Base-by-base conservation (phyloP, 2,113 vertebrate species). In the Podocnemis expansa region DNA sequence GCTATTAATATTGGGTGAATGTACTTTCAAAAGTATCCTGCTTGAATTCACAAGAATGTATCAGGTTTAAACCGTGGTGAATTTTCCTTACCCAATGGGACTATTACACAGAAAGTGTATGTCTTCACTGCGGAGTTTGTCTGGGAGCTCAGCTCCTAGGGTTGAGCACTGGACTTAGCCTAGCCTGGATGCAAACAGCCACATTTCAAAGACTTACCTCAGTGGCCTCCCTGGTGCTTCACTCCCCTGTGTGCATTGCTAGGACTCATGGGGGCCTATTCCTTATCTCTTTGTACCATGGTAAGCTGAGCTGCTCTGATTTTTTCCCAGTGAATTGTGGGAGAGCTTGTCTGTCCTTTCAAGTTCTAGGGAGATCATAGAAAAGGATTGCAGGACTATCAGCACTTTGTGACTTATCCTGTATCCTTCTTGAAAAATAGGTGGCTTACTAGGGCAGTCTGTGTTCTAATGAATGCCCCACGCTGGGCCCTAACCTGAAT, bases 1-100 rank as follows among this genome's bases (percentile, higher is more conserved):
- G 94, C 95, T 97, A 96, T 95, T 96, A 96, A 95, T 95, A 96
- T 96, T 96, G 94, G 80, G 70, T 96, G 93, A 91, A 41, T 94
- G 96, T 60, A 86, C 93, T 95, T 96, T 96, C 90, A 97, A 93
- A 96, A 95, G 67, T 93, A 94, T 95, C 90, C 91, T 94, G 80
- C 84, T 88, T 90, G 81, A 93, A 96, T 95, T 87, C 6, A 1
- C 96, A 89, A 88, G 80, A 89, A 79, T 86, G 78, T 87, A 80
- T 87, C 92, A 80, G 81, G 96, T 94, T 90, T 93, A 96, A 97
- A 63, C 51, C 90, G 79, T 60, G 80, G 93, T 95, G 80, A 86
- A 89, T 95, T 96, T 88, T 90, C 96, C 93, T 93, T 91, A 88
- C 63, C 91, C 96, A 91, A 93, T 96, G 96, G 96, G 93, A 93